Conservation (phyloP, 2,888 invertebrate species). For the Diarsia brunnea region DNA sequence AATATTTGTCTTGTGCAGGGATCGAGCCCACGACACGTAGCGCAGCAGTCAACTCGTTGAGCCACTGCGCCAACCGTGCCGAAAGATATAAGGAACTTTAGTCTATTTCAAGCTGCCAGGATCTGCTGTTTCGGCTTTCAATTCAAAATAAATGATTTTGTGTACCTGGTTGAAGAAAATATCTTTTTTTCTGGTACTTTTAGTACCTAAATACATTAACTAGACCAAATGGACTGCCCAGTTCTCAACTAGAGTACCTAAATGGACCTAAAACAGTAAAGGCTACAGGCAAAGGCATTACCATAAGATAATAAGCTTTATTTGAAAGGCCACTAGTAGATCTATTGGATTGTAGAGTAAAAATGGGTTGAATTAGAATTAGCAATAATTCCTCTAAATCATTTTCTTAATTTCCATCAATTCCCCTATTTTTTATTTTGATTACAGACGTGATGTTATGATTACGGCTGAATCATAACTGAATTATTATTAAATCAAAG, state of each 20-base stretch:
- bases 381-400: background rate
- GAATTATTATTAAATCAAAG: background rate
- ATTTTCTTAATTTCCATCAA: too few species aligned
- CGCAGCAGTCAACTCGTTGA: too few species aligned
- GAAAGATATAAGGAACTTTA: too few species aligned
- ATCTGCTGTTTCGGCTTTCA: background rate
- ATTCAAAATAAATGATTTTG: background rate
- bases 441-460: too few species aligned
- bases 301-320: background rate
- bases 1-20: too few species aligned
- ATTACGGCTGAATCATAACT: background rate
- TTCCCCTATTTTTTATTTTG: too few species aligned
- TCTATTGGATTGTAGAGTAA: background rate
- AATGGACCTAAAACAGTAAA: slow-evolving; percentile 24
- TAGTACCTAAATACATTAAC: background rate
- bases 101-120: background rate
- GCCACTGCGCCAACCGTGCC: too few species aligned
- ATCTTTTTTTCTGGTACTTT: background rate
- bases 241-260: background rate
- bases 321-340: background rate
- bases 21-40: too few species aligned
- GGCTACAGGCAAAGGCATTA: background rate
- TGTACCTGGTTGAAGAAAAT: background rate
- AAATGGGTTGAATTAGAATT: background rate
- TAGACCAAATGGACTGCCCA: background rate